A percentile compares a stretch with the other conserved stretches of the same genome.
Evolutionary conservation across 2,113 vertebrate genomes (phyloP).

Genomic region (Otocyon megalotis): DNA sequence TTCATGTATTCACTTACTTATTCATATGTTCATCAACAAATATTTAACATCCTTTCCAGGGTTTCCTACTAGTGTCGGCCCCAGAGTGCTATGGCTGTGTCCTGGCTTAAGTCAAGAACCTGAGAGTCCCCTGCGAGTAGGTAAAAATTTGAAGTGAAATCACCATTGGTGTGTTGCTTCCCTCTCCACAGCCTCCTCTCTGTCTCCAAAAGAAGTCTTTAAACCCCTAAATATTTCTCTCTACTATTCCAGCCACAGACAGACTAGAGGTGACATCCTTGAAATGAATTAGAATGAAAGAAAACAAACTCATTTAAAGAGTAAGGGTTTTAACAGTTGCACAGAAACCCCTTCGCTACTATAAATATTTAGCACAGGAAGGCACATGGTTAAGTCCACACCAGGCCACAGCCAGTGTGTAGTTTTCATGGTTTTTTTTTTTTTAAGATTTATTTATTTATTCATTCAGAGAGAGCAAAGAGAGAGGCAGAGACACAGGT

Average conservation of each 20-base stretch:
- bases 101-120: background rate
- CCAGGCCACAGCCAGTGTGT: background rate
- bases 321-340: background rate
- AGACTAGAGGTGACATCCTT: background rate
- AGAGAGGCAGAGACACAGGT: too few relatives aligned
- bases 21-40: background rate
- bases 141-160: background rate
- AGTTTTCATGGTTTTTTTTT: background rate
- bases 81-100: background rate
- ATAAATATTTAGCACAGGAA: background rate
- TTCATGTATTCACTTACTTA: background rate
- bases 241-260: background rate
- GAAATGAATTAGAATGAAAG: constrained; percentile 19
- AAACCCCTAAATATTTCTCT: background rate
- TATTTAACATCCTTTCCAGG: background rate
- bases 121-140: background rate
- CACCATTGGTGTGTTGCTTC: background rate
- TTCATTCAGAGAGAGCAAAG: too few relatives aligned
- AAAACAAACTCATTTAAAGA: background rate
- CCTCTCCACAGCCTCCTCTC: background rate
- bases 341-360: background rate
- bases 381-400: background rate
- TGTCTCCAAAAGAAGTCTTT: background rate
- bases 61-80: background rate
- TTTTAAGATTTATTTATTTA: too few relatives aligned